Base-by-base conservation (phyloP, 2,888 invertebrate genomes). In the Xanthorhoe spadicearia region DNA sequence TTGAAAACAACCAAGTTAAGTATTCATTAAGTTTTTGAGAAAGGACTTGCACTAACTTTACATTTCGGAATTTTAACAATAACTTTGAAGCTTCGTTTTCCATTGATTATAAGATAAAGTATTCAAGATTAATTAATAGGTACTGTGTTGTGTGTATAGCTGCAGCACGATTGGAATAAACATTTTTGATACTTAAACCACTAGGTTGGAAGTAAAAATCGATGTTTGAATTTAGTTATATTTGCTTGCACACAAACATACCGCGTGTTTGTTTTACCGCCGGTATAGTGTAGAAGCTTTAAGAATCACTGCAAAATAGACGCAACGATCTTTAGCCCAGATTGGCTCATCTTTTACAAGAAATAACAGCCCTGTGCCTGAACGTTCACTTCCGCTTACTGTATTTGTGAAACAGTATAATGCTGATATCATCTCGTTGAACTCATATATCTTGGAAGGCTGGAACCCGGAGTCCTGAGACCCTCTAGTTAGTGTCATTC, bases 401-500 rank as follows among this genome's bases (percentile, higher is more conserved):
- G 15, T 46, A 46, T 46, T n/a, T 5, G 13, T 43, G 43, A 43
- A 13, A n/a, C n/a, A n/a, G 1, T 43, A 43, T n/a, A 43, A 13
- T 32, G 32, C 43, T 13, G 43, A 10, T 3, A 43, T 43, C 43
- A 43, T 13, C 43, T 43, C 15, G 1, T 38, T 38, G 46, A 53
- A 53, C 17, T 53, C 10, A 15, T 18, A 13, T 15, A 32, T 1
- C 32, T n/a, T n/a, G n/a, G n/a, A n/a, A n/a, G n/a, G n/a, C 53
- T 48, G 15, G 32, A 28, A 46, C 8, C 17, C 9, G 48, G 46
- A 5, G 18, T 19, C 18, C 10, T 17, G 6, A 8, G 38, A 1
- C 23, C 15, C 18, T 2, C 43, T 48, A 35, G 8, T 17, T n/a
- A 32, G 9, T 23, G 74, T 86, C 82, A 87, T 77, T 87, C 85